Evolutionary conservation across 2,888 invertebrate species (phyloP).

Genomic region (Plagiodera versicolora): DNA sequence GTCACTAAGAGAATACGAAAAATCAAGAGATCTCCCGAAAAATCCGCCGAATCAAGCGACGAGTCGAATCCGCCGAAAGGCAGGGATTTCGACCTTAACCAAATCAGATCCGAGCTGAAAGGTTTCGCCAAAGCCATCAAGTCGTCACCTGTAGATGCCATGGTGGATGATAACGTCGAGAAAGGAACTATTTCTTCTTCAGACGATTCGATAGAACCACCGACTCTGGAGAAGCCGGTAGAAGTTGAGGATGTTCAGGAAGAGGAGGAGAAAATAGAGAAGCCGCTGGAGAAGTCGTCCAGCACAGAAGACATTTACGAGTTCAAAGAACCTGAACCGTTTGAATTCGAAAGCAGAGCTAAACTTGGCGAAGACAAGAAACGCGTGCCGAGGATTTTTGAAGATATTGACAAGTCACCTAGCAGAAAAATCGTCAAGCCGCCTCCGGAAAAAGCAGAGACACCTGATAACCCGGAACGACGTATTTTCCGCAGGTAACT

Average conservation of each 20-base stretch:
- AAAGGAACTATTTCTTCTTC: slow-evolving; percentile 51
- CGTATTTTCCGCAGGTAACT: slow-evolving; percentile 5
- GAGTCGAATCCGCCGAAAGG: slow-evolving; percentile 58
- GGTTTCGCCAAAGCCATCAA: slow-evolving; percentile 70
- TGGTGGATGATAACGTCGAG: slow-evolving; percentile 37
- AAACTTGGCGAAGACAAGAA: slow-evolving; percentile 50
- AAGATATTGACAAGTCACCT: slow-evolving; percentile 50
- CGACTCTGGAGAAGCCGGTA: slow-evolving; percentile 37
- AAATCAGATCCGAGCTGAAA: slow-evolving; percentile 82
- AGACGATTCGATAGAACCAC: slow-evolving; percentile 44
- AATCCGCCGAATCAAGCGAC: slow-evolving; percentile 56
- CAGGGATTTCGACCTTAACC: slow-evolving; percentile 80
- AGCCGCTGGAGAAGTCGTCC: slow-evolving; percentile 38
- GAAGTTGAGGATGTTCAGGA: slow-evolving; percentile 28
- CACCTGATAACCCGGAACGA: slow-evolving; percentile 21
- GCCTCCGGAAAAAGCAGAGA: slow-evolving; percentile 17
- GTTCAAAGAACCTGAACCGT: slow-evolving; percentile 87
- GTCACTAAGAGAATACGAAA: slow-evolving; percentile 46
- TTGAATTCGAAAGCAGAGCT: slow-evolving; percentile 74
- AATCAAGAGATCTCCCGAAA: slow-evolving; percentile 53
- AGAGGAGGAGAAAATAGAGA: slow-evolving; percentile 42
- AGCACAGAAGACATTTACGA: slow-evolving; percentile 73
- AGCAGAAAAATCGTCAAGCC: slow-evolving; percentile 41
- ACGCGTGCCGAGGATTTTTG: slow-evolving; percentile 48
- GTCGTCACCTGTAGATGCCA: slow-evolving; percentile 37